A percentile compares a stretch with the other conserved stretches of the same genome.
phyloP scores from a whole-genome alignment of 1,140 invertebrate genomes.

The Eubasilissa regina region DNA sequence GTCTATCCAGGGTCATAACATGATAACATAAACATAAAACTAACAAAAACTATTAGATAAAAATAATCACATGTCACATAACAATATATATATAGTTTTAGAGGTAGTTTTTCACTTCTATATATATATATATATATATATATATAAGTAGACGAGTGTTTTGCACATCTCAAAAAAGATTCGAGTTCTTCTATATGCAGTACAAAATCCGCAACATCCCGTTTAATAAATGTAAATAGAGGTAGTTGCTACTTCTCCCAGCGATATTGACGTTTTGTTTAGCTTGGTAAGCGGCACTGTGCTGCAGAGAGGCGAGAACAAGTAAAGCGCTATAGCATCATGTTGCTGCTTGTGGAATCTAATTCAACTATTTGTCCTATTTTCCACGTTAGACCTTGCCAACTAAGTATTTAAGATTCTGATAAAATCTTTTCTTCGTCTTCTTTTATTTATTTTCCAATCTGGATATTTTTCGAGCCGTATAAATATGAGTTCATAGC shows the following conservation, averaged over 20 bases:
- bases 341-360: not conserved
- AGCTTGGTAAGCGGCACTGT: no score
- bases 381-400: not conserved
- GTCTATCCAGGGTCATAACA: no score
- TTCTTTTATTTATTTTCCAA: constrained; percentile 13
- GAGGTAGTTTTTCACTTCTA: no score
- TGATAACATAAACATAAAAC: no score
- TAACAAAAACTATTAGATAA: no score
- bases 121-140: no score
- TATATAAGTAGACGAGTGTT: not conserved
- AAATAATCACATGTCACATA: no score
- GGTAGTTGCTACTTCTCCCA: not conserved
- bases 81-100: no score
- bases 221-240: not conserved
- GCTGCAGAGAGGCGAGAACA: not conserved
- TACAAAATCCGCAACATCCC: constrained; percentile 1
- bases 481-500: constrained; percentile 59
- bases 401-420: constrained; percentile 45
- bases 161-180: not conserved
- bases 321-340: not conserved
- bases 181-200: not conserved
- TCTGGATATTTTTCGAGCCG: constrained; percentile 53
- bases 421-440: constrained; percentile 47
- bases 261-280: no score
- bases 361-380: not conserved